Percentiles rank a stretch among this genome's conserved stretches.
Conservation (phyloP, 2,888 invertebrate species). For the Hypercompe scribonia region DNA sequence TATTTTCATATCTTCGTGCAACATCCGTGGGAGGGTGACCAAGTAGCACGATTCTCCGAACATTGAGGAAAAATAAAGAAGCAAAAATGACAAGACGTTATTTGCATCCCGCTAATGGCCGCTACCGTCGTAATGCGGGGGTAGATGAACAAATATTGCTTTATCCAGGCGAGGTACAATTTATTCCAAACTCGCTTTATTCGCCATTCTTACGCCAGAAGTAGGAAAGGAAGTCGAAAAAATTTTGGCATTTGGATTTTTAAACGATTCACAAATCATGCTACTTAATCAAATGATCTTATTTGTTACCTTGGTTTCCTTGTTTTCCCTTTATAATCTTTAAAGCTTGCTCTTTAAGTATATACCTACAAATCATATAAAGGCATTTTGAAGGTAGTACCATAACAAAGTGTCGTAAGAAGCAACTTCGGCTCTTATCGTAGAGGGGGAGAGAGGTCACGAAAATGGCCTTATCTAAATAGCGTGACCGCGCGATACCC, state of each 20-base stretch:
- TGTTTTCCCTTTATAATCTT: constrained; percentile 55
- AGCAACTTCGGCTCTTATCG: constrained; percentile 69
- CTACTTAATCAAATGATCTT: constrained; percentile 82
- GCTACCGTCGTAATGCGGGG: constrained; percentile 83
- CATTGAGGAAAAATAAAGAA: constrained; percentile 83
- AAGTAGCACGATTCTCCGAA: constrained; percentile 66
- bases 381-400: constrained; percentile 28
- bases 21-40: constrained; percentile 57
- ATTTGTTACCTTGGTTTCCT: constrained; percentile 73
- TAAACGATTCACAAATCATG: constrained; percentile 84
- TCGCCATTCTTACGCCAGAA: constrained; percentile 78
- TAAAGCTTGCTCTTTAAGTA: constrained; percentile 26
- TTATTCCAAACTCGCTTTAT: constrained; percentile 84
- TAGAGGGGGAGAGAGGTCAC: constrained; percentile 70
- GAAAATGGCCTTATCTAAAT: constrained; percentile 82
- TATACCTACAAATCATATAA: constrained; percentile 19
- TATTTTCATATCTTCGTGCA: constrained; percentile 52
- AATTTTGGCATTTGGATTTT: constrained; percentile 82
- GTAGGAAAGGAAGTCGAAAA: constrained; percentile 74
- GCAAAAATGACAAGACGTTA: constrained; percentile 86
- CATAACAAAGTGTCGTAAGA: constrained; percentile 61
- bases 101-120: constrained; percentile 86
- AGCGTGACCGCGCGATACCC: constrained; percentile 81
- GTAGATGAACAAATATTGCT: constrained; percentile 86
- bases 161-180: constrained; percentile 83